Conservation (phyloP, 2,113 vertebrate genomes). For the Lota lota region DNA sequence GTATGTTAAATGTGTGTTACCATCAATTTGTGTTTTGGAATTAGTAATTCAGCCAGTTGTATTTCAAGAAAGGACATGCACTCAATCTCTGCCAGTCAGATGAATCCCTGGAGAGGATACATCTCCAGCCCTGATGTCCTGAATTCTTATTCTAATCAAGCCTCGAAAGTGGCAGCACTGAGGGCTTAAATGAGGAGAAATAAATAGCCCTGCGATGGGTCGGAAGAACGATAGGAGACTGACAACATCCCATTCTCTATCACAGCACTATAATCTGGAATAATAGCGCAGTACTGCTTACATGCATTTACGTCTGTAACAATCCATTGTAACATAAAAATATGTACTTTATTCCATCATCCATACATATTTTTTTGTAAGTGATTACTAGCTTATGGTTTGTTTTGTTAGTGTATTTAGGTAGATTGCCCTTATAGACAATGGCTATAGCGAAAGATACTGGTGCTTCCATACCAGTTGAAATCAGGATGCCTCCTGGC, state of each 20-base stretch:
- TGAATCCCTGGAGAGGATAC: conserved; percentile 48
- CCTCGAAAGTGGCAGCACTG: conserved; percentile 47
- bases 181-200: conserved; percentile 56
- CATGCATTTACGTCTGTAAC: too few species aligned
- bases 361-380: too few species aligned
- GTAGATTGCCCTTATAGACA: too few species aligned
- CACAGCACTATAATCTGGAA: background rate
- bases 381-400: too few species aligned
- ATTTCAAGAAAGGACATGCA: conserved; percentile 64
- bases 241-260: conserved; percentile 21
- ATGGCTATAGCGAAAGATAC: too few species aligned
- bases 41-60: conserved; percentile 64
- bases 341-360: too few species aligned
- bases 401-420: too few species aligned
- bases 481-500: background rate
- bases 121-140: conserved; percentile 32
- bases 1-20: conserved; percentile 44
- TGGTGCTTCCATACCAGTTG: background rate
- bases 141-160: conserved; percentile 63
- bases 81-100: conserved; percentile 67
- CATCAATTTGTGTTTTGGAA: conserved; percentile 64
- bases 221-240: conserved; percentile 13
- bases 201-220: conserved; percentile 40
- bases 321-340: too few species aligned
- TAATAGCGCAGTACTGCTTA: too few species aligned